Conservation (phyloP, 2,888 invertebrate species). For the Aleiodes leptofemur region DNA sequence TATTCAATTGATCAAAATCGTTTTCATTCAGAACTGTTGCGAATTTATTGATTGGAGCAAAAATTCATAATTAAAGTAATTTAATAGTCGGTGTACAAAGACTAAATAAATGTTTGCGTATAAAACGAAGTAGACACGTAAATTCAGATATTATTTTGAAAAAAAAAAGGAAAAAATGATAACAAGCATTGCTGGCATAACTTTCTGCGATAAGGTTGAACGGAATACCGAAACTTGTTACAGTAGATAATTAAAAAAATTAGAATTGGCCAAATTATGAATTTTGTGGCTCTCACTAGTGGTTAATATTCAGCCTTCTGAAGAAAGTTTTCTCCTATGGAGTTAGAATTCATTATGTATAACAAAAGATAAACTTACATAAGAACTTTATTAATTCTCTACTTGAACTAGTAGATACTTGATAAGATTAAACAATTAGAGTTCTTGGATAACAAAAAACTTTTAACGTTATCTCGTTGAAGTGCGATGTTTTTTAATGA, state of each 20-base stretch:
- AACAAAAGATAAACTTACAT: conserved; percentile 11
- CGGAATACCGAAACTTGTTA: not conserved
- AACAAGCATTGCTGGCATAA: not conserved
- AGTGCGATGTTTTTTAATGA: too few relatives aligned
- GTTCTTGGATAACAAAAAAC: too few relatives aligned
- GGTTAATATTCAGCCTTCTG: not conserved
- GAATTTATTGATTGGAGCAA: too few relatives aligned
- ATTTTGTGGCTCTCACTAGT: not conserved
- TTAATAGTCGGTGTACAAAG: too few relatives aligned
- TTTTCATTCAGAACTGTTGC: too few relatives aligned
- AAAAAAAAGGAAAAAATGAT: not conserved
- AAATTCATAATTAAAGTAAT: too few relatives aligned
- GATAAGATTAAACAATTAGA: too few relatives aligned
- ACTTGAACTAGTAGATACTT: not conserved
- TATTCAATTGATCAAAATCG: too few relatives aligned
- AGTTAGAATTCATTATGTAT: not conserved
- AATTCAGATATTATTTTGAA: conserved; percentile 1
- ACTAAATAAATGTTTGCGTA: too few relatives aligned
- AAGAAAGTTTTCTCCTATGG: conserved; percentile 14
- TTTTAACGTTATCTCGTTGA: too few relatives aligned
- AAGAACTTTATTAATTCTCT: conserved; percentile 9
- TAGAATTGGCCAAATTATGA: not conserved
- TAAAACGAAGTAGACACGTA: not conserved
- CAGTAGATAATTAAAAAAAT: not conserved
- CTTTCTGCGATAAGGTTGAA: conserved; percentile 5